phyloP scores from a whole-genome alignment of 2,113 vertebrate species.

The Chunga burmeisteri region DNA sequence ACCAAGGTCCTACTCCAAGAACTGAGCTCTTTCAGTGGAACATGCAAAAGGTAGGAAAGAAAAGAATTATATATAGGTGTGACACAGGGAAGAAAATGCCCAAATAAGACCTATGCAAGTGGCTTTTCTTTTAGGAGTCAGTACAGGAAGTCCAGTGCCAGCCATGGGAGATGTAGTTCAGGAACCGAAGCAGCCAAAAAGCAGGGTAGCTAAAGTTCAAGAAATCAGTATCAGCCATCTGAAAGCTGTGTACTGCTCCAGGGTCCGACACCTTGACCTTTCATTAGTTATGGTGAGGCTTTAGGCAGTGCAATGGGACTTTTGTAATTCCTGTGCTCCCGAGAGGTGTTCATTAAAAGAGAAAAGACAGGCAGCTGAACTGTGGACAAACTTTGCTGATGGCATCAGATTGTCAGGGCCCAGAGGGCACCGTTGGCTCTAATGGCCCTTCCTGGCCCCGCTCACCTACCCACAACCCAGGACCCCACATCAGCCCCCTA shows the following conservation, averaged over 20 bases:
- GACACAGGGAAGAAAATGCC: not conserved
- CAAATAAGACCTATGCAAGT: not conserved
- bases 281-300: not conserved
- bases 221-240: not conserved
- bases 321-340: not conserved
- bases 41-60: not conserved
- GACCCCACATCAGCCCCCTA: not conserved
- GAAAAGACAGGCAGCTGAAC: not conserved
- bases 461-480: not conserved
- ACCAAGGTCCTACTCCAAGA: not conserved
- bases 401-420: not conserved
- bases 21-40: not conserved
- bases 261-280: not conserved
- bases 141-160: not conserved
- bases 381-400: not conserved
- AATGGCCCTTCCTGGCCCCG: fast-evolving
- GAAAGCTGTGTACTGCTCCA: not conserved
- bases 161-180: not conserved
- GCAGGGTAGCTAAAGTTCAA: not conserved
- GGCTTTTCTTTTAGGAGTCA: not conserved
- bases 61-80: not conserved
- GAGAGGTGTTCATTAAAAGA: not conserved
- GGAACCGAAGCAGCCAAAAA: not conserved
- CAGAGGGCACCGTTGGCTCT: not conserved
- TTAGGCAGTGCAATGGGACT: not conserved